These are phyloP conservation scores for Epinephelus fuscoguttatus DNA, from an alignment of 2,113 vertebrate genomes.

Conservation along the genomic window DNA sequence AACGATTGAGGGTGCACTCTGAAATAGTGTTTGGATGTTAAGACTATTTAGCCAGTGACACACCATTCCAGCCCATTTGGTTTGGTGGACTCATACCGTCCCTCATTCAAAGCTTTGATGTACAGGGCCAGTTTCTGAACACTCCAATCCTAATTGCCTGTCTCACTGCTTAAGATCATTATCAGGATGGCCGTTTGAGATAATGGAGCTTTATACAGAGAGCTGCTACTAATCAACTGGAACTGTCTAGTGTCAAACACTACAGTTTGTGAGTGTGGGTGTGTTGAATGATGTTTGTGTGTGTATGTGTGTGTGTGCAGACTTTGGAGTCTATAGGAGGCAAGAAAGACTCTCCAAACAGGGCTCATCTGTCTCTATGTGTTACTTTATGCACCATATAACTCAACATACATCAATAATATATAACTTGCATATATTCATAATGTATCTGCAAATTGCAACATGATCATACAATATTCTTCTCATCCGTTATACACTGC, in stretches of 20 bases:
- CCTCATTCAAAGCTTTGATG: slow-evolving; percentile 70
- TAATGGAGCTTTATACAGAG: slow-evolving; percentile 64
- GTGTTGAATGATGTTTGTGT: slow-evolving; percentile 10
- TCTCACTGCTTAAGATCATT: slow-evolving; percentile 76
- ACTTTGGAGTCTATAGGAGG: background rate
- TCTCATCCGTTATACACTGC: slow-evolving; percentile 32
- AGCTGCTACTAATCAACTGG: slow-evolving; percentile 60
- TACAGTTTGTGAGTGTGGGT: background rate
- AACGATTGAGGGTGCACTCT: slow-evolving; percentile 48
- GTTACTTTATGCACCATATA: slow-evolving; percentile 34
- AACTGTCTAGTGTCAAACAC: slow-evolving; percentile 62
- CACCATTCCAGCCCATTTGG: slow-evolving; percentile 70
- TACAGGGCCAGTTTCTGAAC: slow-evolving; percentile 56
- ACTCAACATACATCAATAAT: slow-evolving; percentile 66
- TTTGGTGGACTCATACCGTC: slow-evolving; percentile 54
- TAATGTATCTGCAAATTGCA: slow-evolving; percentile 62
- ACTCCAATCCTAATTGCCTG: slow-evolving; percentile 74
- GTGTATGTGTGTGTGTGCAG: slow-evolving; percentile 14
- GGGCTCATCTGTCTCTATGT: slow-evolving; percentile 39
- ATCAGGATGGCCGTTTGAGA: slow-evolving; percentile 70
- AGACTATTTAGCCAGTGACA: slow-evolving; percentile 66
- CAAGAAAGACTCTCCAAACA: slow-evolving; percentile 22
- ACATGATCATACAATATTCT: slow-evolving; percentile 30
- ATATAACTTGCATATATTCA: slow-evolving; percentile 61
- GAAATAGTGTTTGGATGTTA: slow-evolving; percentile 58